A percentile compares a stretch with the other conserved stretches of the same genome.
phyloP scores from a whole-genome alignment of 2,113 vertebrate genomes.

The Psettodes erumei region DNA sequence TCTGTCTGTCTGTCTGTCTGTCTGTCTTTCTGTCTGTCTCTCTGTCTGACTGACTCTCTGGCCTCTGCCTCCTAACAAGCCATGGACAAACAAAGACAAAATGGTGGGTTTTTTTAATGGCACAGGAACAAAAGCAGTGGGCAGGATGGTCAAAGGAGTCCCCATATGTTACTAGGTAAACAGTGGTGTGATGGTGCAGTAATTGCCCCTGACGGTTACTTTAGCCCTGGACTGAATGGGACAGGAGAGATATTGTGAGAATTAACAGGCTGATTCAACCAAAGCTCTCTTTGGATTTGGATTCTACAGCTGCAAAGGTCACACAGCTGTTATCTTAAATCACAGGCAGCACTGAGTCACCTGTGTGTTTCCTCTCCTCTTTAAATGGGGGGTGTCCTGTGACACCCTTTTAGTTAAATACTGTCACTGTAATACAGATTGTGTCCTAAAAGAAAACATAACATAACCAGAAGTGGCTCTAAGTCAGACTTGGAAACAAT shows the following conservation, averaged over 20 bases:
- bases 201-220: constrained; percentile 64
- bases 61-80: constrained; percentile 52
- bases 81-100: constrained; percentile 67
- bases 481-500: too few species aligned
- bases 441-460: neutral
- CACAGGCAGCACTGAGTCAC: constrained; percentile 54
- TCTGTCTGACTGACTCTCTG: constrained; percentile 33
- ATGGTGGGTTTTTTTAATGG: constrained; percentile 62
- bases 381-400: neutral
- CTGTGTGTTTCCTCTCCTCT: constrained; percentile 49
- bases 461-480: too few species aligned
- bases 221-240: constrained; percentile 54
- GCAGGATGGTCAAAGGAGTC: constrained; percentile 51
- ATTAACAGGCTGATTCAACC: constrained; percentile 70
- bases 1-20: neutral
- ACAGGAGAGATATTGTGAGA: constrained; percentile 77
- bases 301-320: constrained; percentile 64
- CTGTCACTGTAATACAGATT: too few species aligned
- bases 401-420: neutral
- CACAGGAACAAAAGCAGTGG: constrained; percentile 65
- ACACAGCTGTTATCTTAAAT: constrained; percentile 72
- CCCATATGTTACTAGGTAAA: constrained; percentile 65
- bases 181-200: constrained; percentile 70
- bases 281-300: constrained; percentile 58
- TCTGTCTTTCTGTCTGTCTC: constrained; percentile 4